Evolutionary conservation across 2,113 vertebrate species (phyloP), one percentile per base, ranked within the genome.

Genomic region (Stigmatopora argus): DNA sequence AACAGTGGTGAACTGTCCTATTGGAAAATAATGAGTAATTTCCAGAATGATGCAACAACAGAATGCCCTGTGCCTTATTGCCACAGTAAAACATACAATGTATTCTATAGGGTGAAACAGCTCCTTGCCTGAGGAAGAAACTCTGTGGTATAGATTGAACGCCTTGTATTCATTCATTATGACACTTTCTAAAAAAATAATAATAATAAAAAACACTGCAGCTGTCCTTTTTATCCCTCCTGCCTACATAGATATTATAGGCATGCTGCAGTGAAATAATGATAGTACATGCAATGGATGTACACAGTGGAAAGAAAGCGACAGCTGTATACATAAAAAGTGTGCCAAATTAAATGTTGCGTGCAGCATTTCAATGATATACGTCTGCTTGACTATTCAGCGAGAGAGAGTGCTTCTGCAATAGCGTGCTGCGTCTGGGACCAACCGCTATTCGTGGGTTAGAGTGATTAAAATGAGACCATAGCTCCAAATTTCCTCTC

Each of bases 261-360:
- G 64, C 78, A 78, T 64, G 81, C 46, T 5, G 44, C 82, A 52
- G 78, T 74, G 81, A 85, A 87, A 82, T 81, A 86, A 69, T 73
- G 78, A 81, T 52, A 77, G 68, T 82, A 74, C 83, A 83, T 86
- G 71, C 80, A 78, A 45, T 18, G 73, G 70, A 79, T 64, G 77
- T 80, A 79, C 81, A 86, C 78, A 77, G 79, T 70, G 78, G 84
- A 77, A 78, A 70, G 73, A 74, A 89, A 85, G 82, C 80, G 81
- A 86, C 90, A 90, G 88, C 87, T 86, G 87, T 84, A 83, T 83
- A 78, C 80, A 83, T 88, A 81, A 87, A 87, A 84, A 82, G 75
- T 83, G 77, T 59, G 70, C 73, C 66, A 58, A 83, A 83, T 81
- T 75, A 81, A 72, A 85, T 76, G 78, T 73, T 78, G 76, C 73